A percentile compares a stretch with the other conserved stretches of the same genome.
phyloP scores from a whole-genome alignment of 1,140 invertebrate genomes.

The Rhagoletis pomonella region DNA sequence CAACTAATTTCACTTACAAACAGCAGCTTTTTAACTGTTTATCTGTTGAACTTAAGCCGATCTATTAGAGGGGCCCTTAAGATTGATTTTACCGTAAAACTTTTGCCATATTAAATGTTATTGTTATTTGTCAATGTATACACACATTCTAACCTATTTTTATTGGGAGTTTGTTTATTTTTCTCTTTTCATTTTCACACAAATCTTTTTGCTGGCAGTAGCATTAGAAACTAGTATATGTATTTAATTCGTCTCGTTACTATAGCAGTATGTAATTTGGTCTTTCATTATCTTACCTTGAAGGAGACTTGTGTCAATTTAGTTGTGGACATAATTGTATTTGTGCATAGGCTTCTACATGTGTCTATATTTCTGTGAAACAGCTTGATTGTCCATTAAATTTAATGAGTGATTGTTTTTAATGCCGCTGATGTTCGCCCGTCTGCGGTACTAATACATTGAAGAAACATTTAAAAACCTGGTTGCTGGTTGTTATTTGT shows the following conservation, averaged over 20 bases:
- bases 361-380: neutral
- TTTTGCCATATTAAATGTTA: neutral
- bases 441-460: neutral
- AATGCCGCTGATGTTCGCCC: neutral
- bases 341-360: neutral
- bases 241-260: neutral
- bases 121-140: neutral
- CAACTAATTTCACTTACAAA: too few species aligned
- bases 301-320: neutral
- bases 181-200: neutral
- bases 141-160: neutral
- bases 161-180: neutral
- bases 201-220: neutral
- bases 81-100: neutral
- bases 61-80: too few species aligned
- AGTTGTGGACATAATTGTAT: neutral
- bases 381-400: neutral
- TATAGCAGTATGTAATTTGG: neutral
- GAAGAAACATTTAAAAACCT: neutral
- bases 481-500: neutral
- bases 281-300: constrained; percentile 13
- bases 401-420: constrained; percentile 30
- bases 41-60: too few species aligned
- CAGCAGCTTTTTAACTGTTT: too few species aligned
- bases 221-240: too few species aligned